Base-by-base conservation (phyloP, 2,888 invertebrate genomes). In the Frankliniella fusca region DNA sequence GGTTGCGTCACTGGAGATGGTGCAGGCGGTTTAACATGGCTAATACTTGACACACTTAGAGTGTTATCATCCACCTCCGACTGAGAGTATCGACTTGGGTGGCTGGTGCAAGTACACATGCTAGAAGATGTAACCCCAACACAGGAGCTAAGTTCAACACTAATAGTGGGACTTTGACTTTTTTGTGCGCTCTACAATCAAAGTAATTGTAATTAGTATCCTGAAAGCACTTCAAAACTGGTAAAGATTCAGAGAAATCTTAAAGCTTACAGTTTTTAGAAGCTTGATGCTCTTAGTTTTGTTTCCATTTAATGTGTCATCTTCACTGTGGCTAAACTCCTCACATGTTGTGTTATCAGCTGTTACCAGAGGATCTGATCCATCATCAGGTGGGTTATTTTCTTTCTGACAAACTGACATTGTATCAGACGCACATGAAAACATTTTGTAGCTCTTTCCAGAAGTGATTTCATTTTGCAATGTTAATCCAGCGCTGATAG, bases 1-100 rank as follows among this genome's bases (percentile, higher is more conserved):
- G 27, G 27, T 23, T 11, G 23, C 2, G 23, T 70, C 0, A 76
- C 70, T 27, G 70, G 70, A 27, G 70, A 76, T 27, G 70, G 70
- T 23, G 70, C 70, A 27, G 70, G 70, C 8, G 70, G 70, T 23
- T 76, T 76, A 12, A 76, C 70, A 27, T 83, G 81, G 18, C 81
- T 81, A 5, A 81, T 10, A 27, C 48, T 82, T 18, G 81, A 81
- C 11, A 49, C 80, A 49, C 50, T 80, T 38, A 50, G 7, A 76
- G 80, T 76, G 27, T 76, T 76, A 27, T 76, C 70, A 27, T 76
- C 70, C 23, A 76, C 27, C 9, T 76, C 70, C 10, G 70, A 76
- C 3, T 76, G 70, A 76, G 70, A 27, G 27, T 27, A 27, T 5
- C 70, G 70, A 27, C 70, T 76, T 12, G 70, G 70, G 27, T 76